Percentiles rank a stretch among this genome's conserved stretches.
phyloP scores from a whole-genome alignment of 1,140 invertebrate species.

The Dreissena rostriformis region DNA sequence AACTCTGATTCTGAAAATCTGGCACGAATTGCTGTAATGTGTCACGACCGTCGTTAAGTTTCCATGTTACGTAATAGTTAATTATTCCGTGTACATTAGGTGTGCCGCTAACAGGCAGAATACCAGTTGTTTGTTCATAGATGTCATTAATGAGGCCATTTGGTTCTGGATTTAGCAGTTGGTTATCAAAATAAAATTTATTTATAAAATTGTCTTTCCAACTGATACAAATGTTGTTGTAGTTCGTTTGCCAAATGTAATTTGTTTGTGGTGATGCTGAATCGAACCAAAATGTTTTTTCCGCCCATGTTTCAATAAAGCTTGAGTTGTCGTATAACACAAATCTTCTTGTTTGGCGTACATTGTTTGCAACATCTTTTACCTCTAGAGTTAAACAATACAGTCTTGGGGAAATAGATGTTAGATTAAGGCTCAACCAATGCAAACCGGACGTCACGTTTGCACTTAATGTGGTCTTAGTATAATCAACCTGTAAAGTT shows the following conservation, averaged over 20 bases:
- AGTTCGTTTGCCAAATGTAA: conserved; percentile 28
- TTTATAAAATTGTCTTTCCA: conserved; percentile 28
- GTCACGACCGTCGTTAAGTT: neutral
- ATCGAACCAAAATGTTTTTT: neutral
- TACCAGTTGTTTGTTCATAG: conserved; percentile 62
- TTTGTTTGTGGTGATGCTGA: conserved; percentile 27
- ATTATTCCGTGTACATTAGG: conserved; percentile 64
- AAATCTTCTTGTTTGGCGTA: conserved; percentile 23
- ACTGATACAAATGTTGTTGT: conserved; percentile 13
- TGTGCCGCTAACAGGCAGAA: conserved; percentile 58
- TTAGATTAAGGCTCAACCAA: neutral
- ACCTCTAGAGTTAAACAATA: conserved; percentile 24
- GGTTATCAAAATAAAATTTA: conserved; percentile 10
- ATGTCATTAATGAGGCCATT: conserved; percentile 4
- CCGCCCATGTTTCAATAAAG: neutral
- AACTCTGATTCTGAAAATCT: conserved; percentile 23
- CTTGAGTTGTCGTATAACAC: conserved; percentile 20
- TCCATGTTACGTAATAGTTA: neutral
- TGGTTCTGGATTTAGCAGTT: conserved; percentile 47
- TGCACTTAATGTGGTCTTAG: neutral
- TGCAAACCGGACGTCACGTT: neutral
- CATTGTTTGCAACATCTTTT: conserved; percentile 20
- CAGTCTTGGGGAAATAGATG: neutral
- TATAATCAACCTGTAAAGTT: neutral
- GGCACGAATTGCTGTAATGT: neutral